Percentiles rank a stretch among this genome's conserved stretches.
These are phyloP conservation scores for Syrrhaptes paradoxus DNA, from an alignment of 2,113 vertebrate species.

Conservation along the genomic window DNA sequence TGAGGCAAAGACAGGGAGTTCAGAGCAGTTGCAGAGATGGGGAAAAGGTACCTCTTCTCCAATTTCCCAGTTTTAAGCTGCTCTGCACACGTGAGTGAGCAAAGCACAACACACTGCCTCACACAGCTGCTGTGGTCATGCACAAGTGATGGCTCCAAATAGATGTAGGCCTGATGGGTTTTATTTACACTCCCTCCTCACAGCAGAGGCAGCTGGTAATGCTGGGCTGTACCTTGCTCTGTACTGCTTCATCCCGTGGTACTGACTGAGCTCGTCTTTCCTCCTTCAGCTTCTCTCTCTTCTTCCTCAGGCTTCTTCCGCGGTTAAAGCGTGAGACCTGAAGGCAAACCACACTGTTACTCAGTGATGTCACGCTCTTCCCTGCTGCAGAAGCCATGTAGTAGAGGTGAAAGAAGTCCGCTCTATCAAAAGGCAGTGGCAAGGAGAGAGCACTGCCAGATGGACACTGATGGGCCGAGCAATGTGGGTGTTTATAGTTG, in stretches of 20 bases:
- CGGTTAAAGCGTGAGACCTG: conserved; percentile 90
- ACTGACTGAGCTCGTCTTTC: conserved; percentile 94
- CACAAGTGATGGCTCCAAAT: not conserved
- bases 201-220: not conserved
- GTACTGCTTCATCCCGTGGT: conserved; percentile 90
- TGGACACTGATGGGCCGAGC: not conserved
- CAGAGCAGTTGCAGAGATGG: not conserved
- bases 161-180: not conserved
- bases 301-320: conserved; percentile 92
- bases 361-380: not conserved
- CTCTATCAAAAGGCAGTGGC: rapidly evolving
- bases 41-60: not conserved
- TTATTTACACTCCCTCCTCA: not conserved
- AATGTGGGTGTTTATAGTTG: not conserved
- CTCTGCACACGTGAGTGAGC: not conserved
- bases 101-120: not conserved
- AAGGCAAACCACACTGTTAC: conserved; percentile 44
- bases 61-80: not conserved
- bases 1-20: not conserved
- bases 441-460: not conserved
- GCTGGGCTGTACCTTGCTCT: conserved; percentile 76
- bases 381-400: not conserved
- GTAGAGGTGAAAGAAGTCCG: not conserved
- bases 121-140: not conserved
- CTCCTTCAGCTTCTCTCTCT: conserved; percentile 91